Conservation (phyloP, 2,797 vertebrate genomes). For the Peromyscus melanophrys region DNA sequence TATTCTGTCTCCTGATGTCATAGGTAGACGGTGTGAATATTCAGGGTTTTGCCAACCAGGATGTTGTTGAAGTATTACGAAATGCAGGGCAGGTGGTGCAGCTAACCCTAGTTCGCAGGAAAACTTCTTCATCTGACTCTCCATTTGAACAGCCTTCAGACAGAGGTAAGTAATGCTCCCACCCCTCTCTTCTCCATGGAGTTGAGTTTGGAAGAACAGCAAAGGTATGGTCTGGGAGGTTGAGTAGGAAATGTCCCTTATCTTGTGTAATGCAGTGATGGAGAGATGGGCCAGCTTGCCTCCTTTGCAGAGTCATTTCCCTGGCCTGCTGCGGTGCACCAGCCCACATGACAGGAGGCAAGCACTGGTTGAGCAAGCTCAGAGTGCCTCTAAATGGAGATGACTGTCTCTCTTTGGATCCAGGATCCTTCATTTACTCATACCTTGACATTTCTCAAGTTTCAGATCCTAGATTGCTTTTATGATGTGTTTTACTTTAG, state of each 20-base stretch:
- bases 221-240: neutral
- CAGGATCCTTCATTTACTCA: constrained; percentile 29
- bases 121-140: constrained; percentile 68
- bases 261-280: neutral
- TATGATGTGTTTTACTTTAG: constrained; percentile 36
- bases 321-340: neutral
- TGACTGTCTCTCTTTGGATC: constrained; percentile 58
- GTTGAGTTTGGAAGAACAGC: neutral
- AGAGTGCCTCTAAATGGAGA: constrained; percentile 48
- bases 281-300: constrained; percentile 15
- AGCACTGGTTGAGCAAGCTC: neutral
- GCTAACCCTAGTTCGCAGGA: constrained; percentile 94
- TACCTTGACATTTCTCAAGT: constrained; percentile 56
- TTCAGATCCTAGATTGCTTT: neutral
- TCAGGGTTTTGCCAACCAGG: constrained; percentile 94
- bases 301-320: neutral
- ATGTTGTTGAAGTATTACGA: constrained; percentile 95
- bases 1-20: neutral
- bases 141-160: constrained; percentile 88
- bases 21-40: constrained; percentile 96
- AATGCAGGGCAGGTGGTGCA: constrained; percentile 92
- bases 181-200: neutral
- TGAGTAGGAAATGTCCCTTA: neutral
- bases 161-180: constrained; percentile 89
- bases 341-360: neutral